Percentiles rank a stretch among this genome's conserved stretches.
Evolutionary conservation across 2,888 invertebrate species (phyloP).

Genomic region (Globia sparganii): DNA sequence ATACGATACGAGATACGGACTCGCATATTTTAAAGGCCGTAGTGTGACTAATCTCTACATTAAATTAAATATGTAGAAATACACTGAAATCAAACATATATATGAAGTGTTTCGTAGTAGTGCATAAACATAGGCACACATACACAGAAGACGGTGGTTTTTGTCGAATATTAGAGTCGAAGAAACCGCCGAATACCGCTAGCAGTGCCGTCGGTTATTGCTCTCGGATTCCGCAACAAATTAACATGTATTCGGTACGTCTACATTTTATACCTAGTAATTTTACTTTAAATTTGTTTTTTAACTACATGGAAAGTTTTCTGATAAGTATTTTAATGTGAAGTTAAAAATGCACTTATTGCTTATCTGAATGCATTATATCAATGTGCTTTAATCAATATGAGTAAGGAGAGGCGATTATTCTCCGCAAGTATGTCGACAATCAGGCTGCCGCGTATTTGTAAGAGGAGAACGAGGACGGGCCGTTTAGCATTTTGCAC

Average conservation of each 20-base stretch:
- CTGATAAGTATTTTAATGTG: conserved; percentile 55
- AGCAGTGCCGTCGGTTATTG: conserved; percentile 88
- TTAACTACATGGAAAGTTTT: conserved; percentile 61
- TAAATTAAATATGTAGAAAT: conserved; percentile 84
- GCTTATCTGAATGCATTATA: conserved; percentile 29
- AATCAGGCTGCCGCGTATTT: conserved; percentile 61
- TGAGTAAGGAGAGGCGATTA: conserved; percentile 59
- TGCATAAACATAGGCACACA: conserved; percentile 75
- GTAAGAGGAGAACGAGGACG: conserved; percentile 71
- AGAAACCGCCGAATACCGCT: conserved; percentile 90
- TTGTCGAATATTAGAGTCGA: conserved; percentile 87
- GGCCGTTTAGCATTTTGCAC: conserved; percentile 74
- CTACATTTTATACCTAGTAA: conserved; percentile 87
- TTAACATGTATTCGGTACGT: conserved; percentile 90
- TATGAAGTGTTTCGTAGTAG: conserved; percentile 73
- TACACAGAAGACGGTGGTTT: conserved; percentile 79
- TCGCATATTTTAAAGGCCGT: conserved; percentile 77
- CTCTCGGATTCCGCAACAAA: conserved; percentile 90
- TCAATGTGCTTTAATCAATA: conserved; percentile 53
- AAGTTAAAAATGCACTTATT: conserved; percentile 45
- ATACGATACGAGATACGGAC: conserved; percentile 68
- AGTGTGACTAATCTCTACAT: conserved; percentile 84
- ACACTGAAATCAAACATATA: conserved; percentile 78
- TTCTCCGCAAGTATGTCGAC: conserved; percentile 68
- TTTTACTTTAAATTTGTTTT: conserved; percentile 82